phyloP scores from a whole-genome alignment of 2,113 vertebrate species.

The Burhinus bistriatus region DNA sequence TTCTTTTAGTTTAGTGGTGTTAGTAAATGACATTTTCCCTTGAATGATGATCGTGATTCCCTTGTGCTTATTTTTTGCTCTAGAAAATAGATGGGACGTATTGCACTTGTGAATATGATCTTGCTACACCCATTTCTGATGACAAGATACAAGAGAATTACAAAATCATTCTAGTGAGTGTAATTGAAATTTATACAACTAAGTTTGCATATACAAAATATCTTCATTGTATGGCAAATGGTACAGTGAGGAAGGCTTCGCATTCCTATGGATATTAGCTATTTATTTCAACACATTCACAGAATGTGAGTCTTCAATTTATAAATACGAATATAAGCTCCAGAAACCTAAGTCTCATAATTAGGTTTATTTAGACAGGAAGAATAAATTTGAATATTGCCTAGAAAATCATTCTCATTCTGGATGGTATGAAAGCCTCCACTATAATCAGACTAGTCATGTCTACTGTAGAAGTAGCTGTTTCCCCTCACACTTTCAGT shows the following conservation, averaged over 20 bases:
- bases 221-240: not conserved
- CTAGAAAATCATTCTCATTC: not conserved
- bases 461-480: not conserved
- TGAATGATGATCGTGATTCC: not conserved
- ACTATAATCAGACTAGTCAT: not conserved
- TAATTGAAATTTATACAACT: not conserved
- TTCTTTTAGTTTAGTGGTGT: not conserved
- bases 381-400: not conserved
- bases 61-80: not conserved
- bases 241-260: not conserved
- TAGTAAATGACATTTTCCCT: not conserved
- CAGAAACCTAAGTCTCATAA: not conserved
- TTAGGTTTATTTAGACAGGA: not conserved
- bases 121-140: not conserved
- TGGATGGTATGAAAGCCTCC: not conserved
- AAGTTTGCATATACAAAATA: not conserved
- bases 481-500: not conserved
- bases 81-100: not conserved
- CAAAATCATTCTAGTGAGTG: not conserved
- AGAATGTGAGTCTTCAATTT: not conserved
- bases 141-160: not conserved
- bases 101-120: not conserved
- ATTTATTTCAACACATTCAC: not conserved
- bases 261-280: not conserved
- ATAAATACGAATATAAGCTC: not conserved